Percentiles rank a stretch among this genome's conserved stretches.
Conservation (phyloP, 2,888 invertebrate genomes). For the Cheilosia variabilis region DNA sequence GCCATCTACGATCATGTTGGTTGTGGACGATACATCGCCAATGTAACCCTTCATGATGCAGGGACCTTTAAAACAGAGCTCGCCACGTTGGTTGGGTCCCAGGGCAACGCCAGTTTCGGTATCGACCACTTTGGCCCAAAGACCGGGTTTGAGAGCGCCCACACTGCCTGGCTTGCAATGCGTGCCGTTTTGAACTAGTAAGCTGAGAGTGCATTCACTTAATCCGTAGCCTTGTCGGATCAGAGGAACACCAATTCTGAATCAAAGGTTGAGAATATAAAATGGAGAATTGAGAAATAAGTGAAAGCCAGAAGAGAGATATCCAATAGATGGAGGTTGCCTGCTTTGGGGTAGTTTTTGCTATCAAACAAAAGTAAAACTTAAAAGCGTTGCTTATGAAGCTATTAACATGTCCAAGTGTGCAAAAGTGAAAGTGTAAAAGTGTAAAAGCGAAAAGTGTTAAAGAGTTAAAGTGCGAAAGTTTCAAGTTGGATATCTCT, state of each 20-base stretch:
- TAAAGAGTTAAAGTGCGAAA: not conserved
- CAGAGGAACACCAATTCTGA: slow-evolving; percentile 83
- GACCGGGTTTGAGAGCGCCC: slow-evolving; percentile 88
- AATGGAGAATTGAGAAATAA: not conserved
- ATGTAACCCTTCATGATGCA: slow-evolving; percentile 93
- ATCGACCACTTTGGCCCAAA: slow-evolving; percentile 87
- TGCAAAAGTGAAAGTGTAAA: too few relatives aligned
- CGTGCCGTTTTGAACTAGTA: slow-evolving; percentile 83
- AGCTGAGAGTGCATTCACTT: slow-evolving; percentile 90
- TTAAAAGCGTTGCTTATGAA: too few relatives aligned
- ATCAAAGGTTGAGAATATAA: not conserved
- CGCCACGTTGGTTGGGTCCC: slow-evolving; percentile 89
- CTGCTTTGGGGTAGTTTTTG: too few relatives aligned
- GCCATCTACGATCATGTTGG: slow-evolving; percentile 88
- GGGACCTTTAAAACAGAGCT: slow-evolving; percentile 93
- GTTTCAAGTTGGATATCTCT: not conserved
- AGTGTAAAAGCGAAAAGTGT: too few relatives aligned
- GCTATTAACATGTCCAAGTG: too few relatives aligned
- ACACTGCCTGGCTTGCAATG: slow-evolving; percentile 86
- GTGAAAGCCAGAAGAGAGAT: not conserved
- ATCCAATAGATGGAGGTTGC: not conserved
- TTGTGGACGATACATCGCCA: slow-evolving; percentile 88
- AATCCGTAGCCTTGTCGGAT: slow-evolving; percentile 91
- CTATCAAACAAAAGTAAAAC: too few relatives aligned
- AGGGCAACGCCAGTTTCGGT: slow-evolving; percentile 86